Evolutionary conservation across 2,113 vertebrate species (phyloP), one percentile per base, ranked within the genome.

Genomic region (Clarias gariepinus): DNA sequence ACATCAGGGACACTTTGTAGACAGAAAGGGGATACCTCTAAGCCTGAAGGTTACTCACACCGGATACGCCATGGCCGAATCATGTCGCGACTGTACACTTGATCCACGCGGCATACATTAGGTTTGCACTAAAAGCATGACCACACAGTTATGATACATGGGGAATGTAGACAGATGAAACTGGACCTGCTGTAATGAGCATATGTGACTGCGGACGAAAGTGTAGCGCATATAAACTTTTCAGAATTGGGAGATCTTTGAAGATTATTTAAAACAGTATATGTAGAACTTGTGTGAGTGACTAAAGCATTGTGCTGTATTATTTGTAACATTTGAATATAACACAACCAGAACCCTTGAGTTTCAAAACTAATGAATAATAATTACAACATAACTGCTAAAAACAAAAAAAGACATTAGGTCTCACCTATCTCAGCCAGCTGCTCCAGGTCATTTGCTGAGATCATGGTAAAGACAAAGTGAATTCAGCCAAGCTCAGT

Each of bases 381-480:
- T 47, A 47, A 77, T 55, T n/a, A 55, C 55, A n/a, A 5, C 47
- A 3, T n/a, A 28, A 23, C 11, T 6, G 19, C 21, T 47, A 4
- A 74, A 74, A 73, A 53, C 52, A 18, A 18, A 60, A 33, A 60
- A 36, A 36, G 18, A 58, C 53, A 58, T 1, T 8, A 57, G 57
- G 19, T 52, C 85, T 91, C 91, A 96, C 96, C 96, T 66, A 94
- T 94, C 82, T 96, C 95, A 3, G 95, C 95, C 90, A 96, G 88
- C 86, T 94, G 89, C 88, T 96, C 95, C 88, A 95, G 90, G 53
- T 96, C 94, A 69, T 83, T 84, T 10, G 88, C 73, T 2, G 92
- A 92, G 63, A 91, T 90, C 94, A 94, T 94, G 33, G 80, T 76
- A 52, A 82, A 73, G 7, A 25, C 47, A 3, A 9, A n/a, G 21